These are phyloP conservation scores for Rutilus rutilus DNA, from an alignment of 2,113 vertebrate species.

Conservation along the genomic window DNA sequence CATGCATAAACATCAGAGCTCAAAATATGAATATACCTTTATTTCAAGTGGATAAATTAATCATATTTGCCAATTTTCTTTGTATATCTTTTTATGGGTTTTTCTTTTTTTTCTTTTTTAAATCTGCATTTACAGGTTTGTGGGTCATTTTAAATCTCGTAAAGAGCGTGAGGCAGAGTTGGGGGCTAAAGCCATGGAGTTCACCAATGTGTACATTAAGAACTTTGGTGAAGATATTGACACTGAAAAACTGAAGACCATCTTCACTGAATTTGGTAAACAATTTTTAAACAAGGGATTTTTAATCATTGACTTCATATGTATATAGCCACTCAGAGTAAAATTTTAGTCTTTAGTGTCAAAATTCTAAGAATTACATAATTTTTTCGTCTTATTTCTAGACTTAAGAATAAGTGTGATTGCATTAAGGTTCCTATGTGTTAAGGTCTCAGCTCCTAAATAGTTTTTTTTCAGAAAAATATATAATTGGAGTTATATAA, in stretches of 20 bases:
- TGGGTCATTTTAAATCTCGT: conserved; percentile 96
- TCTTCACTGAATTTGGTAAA: conserved; percentile 89
- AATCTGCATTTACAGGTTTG: conserved; percentile 79
- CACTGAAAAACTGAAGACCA: conserved; percentile 81
- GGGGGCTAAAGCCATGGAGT: conserved; percentile 84
- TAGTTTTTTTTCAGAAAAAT: too few relatives aligned
- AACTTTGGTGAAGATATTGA: conserved; percentile 88
- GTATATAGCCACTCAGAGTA: too few relatives aligned
- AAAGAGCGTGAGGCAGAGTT: conserved; percentile 89
- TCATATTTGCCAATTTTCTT: neutral
- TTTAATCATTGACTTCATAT: neutral
- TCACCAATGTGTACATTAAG: conserved; percentile 96
- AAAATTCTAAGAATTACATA: too few relatives aligned
- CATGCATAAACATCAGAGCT: too few relatives aligned
- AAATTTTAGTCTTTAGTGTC: too few relatives aligned
- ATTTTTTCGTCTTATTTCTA: too few relatives aligned
- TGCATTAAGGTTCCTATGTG: too few relatives aligned
- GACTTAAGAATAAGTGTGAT: too few relatives aligned
- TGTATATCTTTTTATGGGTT: neutral
- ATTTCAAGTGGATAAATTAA: neutral
- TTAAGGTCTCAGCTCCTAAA: too few relatives aligned
- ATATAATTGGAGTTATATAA: too few relatives aligned
- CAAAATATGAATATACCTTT: neutral
- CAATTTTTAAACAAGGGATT: neutral
- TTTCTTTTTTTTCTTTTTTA: neutral